phyloP scores from a whole-genome alignment of 2,113 vertebrate genomes.

The Neogobius melanostomus region DNA sequence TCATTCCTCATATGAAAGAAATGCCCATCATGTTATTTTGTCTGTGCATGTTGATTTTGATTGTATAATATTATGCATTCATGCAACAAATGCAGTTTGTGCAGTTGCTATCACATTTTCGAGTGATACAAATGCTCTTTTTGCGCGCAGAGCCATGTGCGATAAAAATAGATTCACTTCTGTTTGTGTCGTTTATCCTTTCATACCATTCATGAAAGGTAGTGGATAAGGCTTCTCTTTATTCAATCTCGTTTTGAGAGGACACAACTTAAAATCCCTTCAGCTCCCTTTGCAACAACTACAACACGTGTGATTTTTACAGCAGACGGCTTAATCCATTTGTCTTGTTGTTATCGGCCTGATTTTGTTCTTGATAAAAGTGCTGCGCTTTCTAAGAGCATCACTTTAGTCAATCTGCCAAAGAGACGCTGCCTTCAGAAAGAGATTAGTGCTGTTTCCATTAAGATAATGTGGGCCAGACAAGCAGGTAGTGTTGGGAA shows the following conservation, averaged over 20 bases:
- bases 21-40: constrained; percentile 11
- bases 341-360: constrained; percentile 18
- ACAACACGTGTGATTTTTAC: constrained; percentile 18
- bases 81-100: not conserved
- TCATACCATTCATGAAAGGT: constrained; percentile 50
- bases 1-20: constrained; percentile 26
- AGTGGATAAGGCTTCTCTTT: constrained; percentile 1
- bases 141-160: not conserved
- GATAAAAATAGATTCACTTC: constrained; percentile 41
- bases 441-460: constrained; percentile 48
- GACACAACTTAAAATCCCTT: constrained; percentile 1
- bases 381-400: constrained; percentile 13
- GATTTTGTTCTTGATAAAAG: constrained; percentile 49
- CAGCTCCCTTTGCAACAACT: not conserved
- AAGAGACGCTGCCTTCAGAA: constrained; percentile 51
- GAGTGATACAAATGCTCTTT: not conserved
- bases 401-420: constrained; percentile 43
- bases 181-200: constrained; percentile 16
- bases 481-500: constrained; percentile 23
- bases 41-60: constrained; percentile 4
- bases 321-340: constrained; percentile 16
- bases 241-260: constrained; percentile 14
- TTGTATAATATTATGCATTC: constrained; percentile 21
- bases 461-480: constrained; percentile 58
- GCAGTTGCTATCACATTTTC: not conserved